phyloP scores from a whole-genome alignment of 2,797 vertebrate species.

The Sebastes elongatus region DNA sequence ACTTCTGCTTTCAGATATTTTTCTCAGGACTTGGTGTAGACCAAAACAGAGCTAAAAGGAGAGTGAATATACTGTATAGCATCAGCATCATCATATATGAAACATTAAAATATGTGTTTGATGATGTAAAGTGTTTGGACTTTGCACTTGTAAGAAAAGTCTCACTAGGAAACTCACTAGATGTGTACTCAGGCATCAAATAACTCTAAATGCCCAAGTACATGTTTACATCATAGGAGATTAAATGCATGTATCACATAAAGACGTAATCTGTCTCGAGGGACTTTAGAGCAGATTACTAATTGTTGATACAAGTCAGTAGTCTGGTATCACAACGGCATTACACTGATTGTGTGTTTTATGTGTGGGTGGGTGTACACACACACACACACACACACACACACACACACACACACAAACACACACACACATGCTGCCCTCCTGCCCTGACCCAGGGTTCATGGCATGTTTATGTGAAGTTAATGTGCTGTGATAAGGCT shows the following conservation, averaged over 20 bases:
- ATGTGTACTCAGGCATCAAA: neutral
- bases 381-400: neutral
- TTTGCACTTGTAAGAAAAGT: neutral
- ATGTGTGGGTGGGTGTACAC: neutral
- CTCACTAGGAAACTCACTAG: neutral
- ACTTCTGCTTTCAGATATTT: too few species aligned
- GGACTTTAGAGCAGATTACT: neutral
- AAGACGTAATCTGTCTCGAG: neutral
- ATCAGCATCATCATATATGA: neutral
- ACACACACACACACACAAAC: neutral
- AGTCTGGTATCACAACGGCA: neutral
- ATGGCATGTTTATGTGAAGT: slow-evolving; percentile 59
- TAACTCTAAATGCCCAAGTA: neutral
- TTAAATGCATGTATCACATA: neutral
- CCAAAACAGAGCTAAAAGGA: neutral
- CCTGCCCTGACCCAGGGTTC: slow-evolving; percentile 39
- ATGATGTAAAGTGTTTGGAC: neutral
- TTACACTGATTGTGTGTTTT: neutral
- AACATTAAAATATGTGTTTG: too few species aligned
- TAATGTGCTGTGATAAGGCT: slow-evolving; percentile 66
- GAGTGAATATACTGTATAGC: too few species aligned
- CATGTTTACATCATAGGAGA: neutral
- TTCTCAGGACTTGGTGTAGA: too few species aligned
- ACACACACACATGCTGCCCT: slow-evolving; percentile 6
- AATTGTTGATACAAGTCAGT: neutral